These are phyloP conservation scores for Procambarus clarkii DNA, from an alignment of 1,140 invertebrate species.

Conservation along the genomic window DNA sequence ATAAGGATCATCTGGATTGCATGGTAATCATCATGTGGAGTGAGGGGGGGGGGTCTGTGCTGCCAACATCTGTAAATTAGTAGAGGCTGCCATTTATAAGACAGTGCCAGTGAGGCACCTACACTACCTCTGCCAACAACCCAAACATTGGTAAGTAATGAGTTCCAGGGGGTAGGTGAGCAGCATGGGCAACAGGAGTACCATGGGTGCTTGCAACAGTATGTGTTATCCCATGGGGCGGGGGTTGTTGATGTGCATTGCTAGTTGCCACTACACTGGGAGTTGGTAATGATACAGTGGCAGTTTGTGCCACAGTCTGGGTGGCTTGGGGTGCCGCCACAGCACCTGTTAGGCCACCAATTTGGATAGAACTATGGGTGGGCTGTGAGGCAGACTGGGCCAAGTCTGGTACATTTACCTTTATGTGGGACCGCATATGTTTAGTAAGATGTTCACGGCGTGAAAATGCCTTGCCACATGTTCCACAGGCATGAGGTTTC, in stretches of 20 bases:
- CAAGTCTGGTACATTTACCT: constrained; percentile 26
- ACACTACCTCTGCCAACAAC: constrained; percentile 68
- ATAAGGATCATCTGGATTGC: neutral
- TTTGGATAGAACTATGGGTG: constrained; percentile 54
- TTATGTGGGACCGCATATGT: constrained; percentile 71
- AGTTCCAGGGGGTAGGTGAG: constrained; percentile 68
- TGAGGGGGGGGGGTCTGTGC: constrained; percentile 14
- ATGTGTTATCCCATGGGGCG: constrained; percentile 58
- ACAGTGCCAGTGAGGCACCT: constrained; percentile 15
- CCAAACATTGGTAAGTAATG: constrained; percentile 71
- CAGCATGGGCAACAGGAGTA: constrained; percentile 63
- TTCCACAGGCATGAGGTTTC: constrained; percentile 92
- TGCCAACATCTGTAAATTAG: constrained; percentile 46
- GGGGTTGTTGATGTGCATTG: constrained; percentile 55
- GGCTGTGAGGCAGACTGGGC: constrained; percentile 55
- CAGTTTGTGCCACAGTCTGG: constrained; percentile 53
- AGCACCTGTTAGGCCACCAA: constrained; percentile 39
- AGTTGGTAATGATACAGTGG: constrained; percentile 50
- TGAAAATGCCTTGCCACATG: constrained; percentile 74
- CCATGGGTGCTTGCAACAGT: constrained; percentile 60
- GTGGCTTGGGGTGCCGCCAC: constrained; percentile 49
- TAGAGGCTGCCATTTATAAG: neutral
- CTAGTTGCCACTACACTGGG: constrained; percentile 58
- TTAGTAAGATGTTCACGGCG: constrained; percentile 73
- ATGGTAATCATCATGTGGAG: neutral